phyloP scores from a whole-genome alignment of 2,113 vertebrate genomes.

The Seriola rivoliana region DNA sequence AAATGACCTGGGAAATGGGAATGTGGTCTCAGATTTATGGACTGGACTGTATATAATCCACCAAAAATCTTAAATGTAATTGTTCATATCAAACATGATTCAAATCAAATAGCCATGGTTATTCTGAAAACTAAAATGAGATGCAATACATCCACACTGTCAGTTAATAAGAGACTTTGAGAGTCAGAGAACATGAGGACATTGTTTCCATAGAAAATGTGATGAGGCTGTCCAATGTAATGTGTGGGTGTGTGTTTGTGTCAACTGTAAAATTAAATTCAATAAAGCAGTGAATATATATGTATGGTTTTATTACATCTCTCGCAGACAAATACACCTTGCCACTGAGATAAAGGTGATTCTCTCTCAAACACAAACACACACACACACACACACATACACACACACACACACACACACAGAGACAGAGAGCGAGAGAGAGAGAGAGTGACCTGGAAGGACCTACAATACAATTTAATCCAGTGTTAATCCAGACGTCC shows the following conservation, averaged over 20 bases:
- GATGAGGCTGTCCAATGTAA: too few species aligned
- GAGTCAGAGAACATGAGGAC: too few species aligned
- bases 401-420: background rate
- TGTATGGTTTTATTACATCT: conserved; percentile 22
- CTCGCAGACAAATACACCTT: background rate
- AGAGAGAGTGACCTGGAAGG: conserved; percentile 36
- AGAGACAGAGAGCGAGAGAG: too few species aligned
- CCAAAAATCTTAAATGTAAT: too few species aligned
- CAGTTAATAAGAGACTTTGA: too few species aligned
- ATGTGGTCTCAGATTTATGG: too few species aligned
- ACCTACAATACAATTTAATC: conserved; percentile 66
- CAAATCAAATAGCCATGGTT: too few species aligned
- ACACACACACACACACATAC: conserved; percentile 16
- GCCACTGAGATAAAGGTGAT: conserved; percentile 37
- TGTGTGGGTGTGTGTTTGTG: background rate
- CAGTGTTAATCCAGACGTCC: conserved; percentile 65
- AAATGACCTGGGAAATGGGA: too few species aligned
- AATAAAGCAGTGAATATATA: background rate
- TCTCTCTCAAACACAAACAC: conserved; percentile 32
- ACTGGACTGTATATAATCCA: too few species aligned
- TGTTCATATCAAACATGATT: too few species aligned
- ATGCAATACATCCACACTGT: background rate
- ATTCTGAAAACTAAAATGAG: too few species aligned
- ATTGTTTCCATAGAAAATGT: too few species aligned
- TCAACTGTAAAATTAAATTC: background rate